These are phyloP conservation scores for Odontocerum albicorne DNA, from an alignment of 2,888 invertebrate species.

Conservation along the genomic window DNA sequence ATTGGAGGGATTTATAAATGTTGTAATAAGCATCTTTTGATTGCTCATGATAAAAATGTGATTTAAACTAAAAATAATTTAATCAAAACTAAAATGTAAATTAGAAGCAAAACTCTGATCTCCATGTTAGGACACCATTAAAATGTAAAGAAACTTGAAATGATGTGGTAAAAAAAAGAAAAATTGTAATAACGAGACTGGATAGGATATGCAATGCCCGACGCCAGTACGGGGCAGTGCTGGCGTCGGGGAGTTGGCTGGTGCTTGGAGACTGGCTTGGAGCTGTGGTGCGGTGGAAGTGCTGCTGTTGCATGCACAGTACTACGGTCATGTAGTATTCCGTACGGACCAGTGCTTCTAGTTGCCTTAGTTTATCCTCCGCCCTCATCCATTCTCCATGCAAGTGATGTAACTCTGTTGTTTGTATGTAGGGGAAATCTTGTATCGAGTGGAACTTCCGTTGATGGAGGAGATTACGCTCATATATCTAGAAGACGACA, in stretches of 20 bases:
- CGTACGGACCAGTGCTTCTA: constrained; percentile 51
- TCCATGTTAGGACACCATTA: too few relatives aligned
- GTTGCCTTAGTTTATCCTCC: constrained; percentile 49
- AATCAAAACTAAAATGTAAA: too few relatives aligned
- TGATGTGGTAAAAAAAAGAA: too few relatives aligned
- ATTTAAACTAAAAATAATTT: too few relatives aligned
- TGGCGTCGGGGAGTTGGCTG: neutral
- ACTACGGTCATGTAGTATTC: constrained; percentile 15
- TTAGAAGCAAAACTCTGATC: too few relatives aligned
- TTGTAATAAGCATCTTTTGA: too few relatives aligned
- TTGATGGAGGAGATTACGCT: constrained; percentile 92
- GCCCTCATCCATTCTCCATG: constrained; percentile 4
- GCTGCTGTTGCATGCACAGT: constrained; percentile 39
- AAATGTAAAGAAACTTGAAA: too few relatives aligned
- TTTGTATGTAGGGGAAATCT: constrained; percentile 78
- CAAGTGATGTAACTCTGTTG: constrained; percentile 52
- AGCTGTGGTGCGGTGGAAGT: constrained; percentile 4
- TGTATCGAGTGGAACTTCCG: constrained; percentile 91
- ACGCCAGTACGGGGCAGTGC: too few relatives aligned
- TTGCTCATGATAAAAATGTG: too few relatives aligned
- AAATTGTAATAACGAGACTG: too few relatives aligned
- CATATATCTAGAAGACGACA: constrained; percentile 90
- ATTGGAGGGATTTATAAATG: too few relatives aligned
- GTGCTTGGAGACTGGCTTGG: neutral
- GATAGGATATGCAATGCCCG: too few relatives aligned